Base-by-base conservation (phyloP, 2,888 invertebrate species). In the Hipparchia sbordonii region DNA sequence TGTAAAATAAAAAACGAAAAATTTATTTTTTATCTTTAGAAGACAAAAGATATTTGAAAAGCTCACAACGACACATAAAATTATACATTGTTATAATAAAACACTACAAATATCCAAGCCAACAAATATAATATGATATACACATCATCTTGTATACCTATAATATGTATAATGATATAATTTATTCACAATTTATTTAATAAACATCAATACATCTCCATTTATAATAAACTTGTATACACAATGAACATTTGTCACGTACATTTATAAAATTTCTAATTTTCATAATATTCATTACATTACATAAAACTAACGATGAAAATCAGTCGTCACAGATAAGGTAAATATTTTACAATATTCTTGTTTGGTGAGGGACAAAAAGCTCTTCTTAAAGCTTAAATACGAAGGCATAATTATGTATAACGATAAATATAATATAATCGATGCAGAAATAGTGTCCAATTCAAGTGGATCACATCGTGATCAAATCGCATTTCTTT, bases 321-420 rank as follows among this genome's bases (percentile, higher is more conserved):
- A 91, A 91, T 93, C 92, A 92, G 92, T 93, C 92, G 85, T 88
- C 83, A 85, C 86, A 89, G 89, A 90, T 87, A 76, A 78, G 78
- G 73, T 78, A 72, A 73, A 71, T 72, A 76, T 72, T 71, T 73
- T 66, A 74, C 48, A 61, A 72, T 65, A 72, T 74, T 65, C 62
- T 70, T 68, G 66, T 70, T 61, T 57, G 71, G 74, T 76, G 70
- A 72, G 71, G 72, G 72, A 73, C 67, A 67, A 74, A 74, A 78
- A 79, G 79, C 78, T 79, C 79, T 67, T 73, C 69, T 79, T 78
- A 79, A 79, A 79, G 76, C 77, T 78, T 76, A 74, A 77, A 72
- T 67, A 76, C 76, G 75, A 39, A 39, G 39, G 76, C 77, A 78
- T 75, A 73, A 77, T 23, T 76, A 74, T 39, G 71, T 76, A 68